Base-by-base conservation (phyloP, 2,888 invertebrate species). In the Sarcophaga carnaria region DNA sequence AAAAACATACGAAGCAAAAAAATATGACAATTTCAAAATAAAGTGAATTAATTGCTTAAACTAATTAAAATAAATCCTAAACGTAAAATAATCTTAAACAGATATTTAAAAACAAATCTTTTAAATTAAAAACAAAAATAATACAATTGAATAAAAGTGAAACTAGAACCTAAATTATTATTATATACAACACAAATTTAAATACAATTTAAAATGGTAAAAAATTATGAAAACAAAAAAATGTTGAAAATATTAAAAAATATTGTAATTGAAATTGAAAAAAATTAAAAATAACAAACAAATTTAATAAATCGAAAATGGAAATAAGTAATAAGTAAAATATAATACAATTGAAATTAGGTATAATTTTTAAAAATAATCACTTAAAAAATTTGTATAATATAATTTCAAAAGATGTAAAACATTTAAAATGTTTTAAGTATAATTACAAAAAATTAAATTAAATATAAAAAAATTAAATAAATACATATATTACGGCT, bases 361-460 rank as follows among this genome's bases (percentile, higher is more conserved):
- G 6, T 45, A 1, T 22, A 69, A 69, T 47, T 47, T 69, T 12
- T 69, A 22, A 63, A 4, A 71, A 49, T 37, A 66, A 14, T 67
- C 71, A 70, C 20, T 45, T 22, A 47, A 27, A 63, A 54, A 78
- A 45, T 25, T 47, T 37, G 37, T 37, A 66, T 14, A 27, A 63
- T 27, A 70, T 20, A 64, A 64, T 27, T 17, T 22, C 8, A 78
- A 70, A 27, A 22, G 20, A 60, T 67, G 25, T 63, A 64, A 69
- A 67, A 47, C 14, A 25, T 11, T 78, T 59, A 74, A 74, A 80
- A 47, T 47, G 49, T 71, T 70, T 70, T 20, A 67, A 69, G n/a
- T 37, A 72, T 25, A 80, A 64, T 20, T n/a, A 59, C 69, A 66
- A 78, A 17, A 20, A 59, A 27, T n/a, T 47, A 79, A 79, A 62